Evolutionary conservation across 2,113 vertebrate genomes (phyloP), one percentile per base, ranked within the genome.

Genomic region (Gorsachius goisagi): DNA sequence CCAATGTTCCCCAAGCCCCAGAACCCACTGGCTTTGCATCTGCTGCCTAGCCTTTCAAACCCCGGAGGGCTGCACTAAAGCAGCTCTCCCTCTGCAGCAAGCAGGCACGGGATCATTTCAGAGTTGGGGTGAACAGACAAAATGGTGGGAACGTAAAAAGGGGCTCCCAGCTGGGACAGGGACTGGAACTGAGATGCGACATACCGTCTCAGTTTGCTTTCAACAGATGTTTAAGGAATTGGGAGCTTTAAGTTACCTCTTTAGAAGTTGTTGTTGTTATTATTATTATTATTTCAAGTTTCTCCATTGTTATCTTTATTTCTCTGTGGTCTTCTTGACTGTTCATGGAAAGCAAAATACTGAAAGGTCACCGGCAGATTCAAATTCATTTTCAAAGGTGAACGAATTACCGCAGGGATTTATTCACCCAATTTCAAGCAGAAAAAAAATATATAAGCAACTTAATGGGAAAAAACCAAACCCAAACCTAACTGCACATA

Each of bases 391-490:
- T 92, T 30, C 63, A 20, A 93, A 88, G 35, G 44, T 71, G 8
- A 71, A 35, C 50, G 88, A 86, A 77, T 27, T 91, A 15, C 32
- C 4, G 0, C 68, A 81, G 35, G 52, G 33, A 86, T 88, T 93
- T 91, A 81, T 56, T 84, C 39, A 77, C 8, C 12, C 21, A 30
- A n/a, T 68, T 95, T 60, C 77, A 93, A 73, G 55, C 19, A 86
- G 63, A 41, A 88, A 66, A 75, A 47, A 75, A 53, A 63, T 10
- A 66, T 1, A 49, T 16, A 52, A 67, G 56, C 39, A 85, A 37
- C 9, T 55, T 85, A 35, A 0, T 63, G 27, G 32, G 37, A 21
- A 3, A 4, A 13, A 72, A 67, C 50, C 55, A 49, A 1, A 0
- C 3, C 10, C 62, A 45, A 76, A 78, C 8, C n/a, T 64, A 72